Base-by-base conservation (phyloP, 2,113 vertebrate species). In the Donacobius atricapilla region DNA sequence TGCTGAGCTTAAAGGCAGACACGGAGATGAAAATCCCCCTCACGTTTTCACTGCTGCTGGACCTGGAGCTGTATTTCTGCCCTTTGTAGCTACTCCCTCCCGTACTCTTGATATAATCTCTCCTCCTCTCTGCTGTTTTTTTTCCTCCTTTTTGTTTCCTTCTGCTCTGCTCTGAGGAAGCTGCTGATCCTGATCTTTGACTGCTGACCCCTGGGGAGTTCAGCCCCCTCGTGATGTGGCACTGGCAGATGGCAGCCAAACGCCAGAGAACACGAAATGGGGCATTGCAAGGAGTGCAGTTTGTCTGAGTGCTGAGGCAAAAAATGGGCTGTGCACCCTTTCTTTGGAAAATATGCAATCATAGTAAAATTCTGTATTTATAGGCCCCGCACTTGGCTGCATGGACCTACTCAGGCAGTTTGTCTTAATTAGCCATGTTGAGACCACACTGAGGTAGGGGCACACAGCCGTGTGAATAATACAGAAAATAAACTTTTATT, bases 241-340 rank as follows among this genome's bases (percentile, higher is more conserved):
- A 5, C 9, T 93, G 87, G 93, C 93, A 93, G 95, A 92, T 96
- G 94, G 92, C 80, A 89, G 68, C 23, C 24, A 66, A 35, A 61
- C 6, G 1, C 35, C 2, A 15, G 28, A 40, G 70, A 31, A 68
- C 44, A 54, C 4, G 9, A 25, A 39, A 57, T 30, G 63, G 61
- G 22, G 72, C 90, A 13, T 44, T 22, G 47, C 70, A 47, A 45
- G 81, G 22, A 61, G 66, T 4, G 56, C 31, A 28, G 15, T 76
- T 89, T 68, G 81, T 84, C 73, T 42, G 40, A 57, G 77, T 2
- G 17, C 56, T 30, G 45, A 56, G 70, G 66, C 53, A 80, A 44
- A 72, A 82, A 71, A 40, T 3, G 10, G 1, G 15, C 17, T 44
- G 35, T 58, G 83, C 28, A 4, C 24, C 6, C 33, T 30, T 68